Percentiles rank a stretch among this genome's conserved stretches.
Conservation (phyloP, 2,113 vertebrate species). For the Pelobates fuscus region DNA sequence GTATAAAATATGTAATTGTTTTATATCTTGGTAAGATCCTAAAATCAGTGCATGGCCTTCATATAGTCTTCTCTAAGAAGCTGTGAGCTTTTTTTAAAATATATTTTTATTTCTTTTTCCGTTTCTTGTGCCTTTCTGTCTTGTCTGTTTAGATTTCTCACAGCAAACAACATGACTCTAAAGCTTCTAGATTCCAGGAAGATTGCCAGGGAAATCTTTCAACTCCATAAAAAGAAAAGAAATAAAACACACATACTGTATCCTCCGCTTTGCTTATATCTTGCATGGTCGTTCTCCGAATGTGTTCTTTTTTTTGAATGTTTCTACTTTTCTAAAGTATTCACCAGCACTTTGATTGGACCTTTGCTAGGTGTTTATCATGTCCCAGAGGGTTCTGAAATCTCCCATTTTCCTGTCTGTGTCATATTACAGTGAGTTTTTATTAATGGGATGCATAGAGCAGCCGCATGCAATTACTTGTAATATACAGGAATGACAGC, state of each 20-base stretch:
- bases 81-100: not conserved
- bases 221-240: conserved; percentile 75
- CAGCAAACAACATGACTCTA: conserved; percentile 66
- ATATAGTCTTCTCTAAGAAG: no score
- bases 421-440: conserved; percentile 48
- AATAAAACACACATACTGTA: conserved; percentile 51
- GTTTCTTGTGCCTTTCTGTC: conserved; percentile 49
- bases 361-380: conserved; percentile 51
- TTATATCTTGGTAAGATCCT: no score
- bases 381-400: conserved; percentile 33
- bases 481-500: conserved; percentile 64
- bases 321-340: not conserved
- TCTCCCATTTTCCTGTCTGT: conserved; percentile 32
- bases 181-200: conserved; percentile 67
- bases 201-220: conserved; percentile 68
- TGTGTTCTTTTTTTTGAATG: not conserved
- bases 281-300: not conserved
- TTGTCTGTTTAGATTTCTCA: conserved; percentile 62
- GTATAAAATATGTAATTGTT: no score
- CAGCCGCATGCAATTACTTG: conserved; percentile 61
- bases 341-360: conserved; percentile 50
- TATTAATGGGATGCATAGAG: conserved; percentile 62
- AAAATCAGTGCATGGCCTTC: no score
- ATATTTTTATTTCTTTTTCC: conserved; percentile 13
- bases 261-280: not conserved